These are phyloP conservation scores for Papilio dardanus DNA, from an alignment of 1,140 invertebrate genomes.

Conservation along the genomic window DNA sequence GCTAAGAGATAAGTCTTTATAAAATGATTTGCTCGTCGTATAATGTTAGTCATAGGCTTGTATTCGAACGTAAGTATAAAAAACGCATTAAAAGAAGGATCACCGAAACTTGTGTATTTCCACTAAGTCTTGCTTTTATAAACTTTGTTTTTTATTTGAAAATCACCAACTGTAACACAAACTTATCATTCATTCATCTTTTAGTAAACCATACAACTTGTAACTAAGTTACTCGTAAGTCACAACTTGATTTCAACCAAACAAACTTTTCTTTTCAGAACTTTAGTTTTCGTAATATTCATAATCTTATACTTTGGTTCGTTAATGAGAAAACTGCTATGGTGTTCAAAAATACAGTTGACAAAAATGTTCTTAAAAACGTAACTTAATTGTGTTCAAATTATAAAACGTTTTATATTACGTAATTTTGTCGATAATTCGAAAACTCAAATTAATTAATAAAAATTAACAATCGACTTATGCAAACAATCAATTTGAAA, in stretches of 20 bases:
- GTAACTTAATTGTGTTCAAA: no score
- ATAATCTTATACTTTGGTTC: background rate
- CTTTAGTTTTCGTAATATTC: background rate
- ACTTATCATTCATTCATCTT: no score
- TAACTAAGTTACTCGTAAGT: background rate
- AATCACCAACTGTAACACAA: no score
- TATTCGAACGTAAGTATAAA: background rate
- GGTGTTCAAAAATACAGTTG: no score
- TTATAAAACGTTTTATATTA: no score
- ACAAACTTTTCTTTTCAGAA: background rate
- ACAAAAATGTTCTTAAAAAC: no score
- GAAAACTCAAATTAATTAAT: constrained; percentile 2
- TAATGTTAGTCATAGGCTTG: background rate
- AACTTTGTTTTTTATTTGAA: no score
- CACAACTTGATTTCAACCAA: background rate
- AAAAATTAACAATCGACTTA: constrained; percentile 10
- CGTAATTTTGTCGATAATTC: no score
- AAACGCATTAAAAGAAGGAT: no score
- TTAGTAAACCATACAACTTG: background rate
- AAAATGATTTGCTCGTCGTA: background rate
- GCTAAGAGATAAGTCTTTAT: constrained; percentile 3
- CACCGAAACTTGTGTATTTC: no score
- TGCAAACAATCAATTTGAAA: constrained; percentile 15
- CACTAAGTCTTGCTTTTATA: no score
- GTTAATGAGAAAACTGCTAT: background rate